phyloP scores from a whole-genome alignment of 2,113 vertebrate species.

The Microtus montanus region DNA sequence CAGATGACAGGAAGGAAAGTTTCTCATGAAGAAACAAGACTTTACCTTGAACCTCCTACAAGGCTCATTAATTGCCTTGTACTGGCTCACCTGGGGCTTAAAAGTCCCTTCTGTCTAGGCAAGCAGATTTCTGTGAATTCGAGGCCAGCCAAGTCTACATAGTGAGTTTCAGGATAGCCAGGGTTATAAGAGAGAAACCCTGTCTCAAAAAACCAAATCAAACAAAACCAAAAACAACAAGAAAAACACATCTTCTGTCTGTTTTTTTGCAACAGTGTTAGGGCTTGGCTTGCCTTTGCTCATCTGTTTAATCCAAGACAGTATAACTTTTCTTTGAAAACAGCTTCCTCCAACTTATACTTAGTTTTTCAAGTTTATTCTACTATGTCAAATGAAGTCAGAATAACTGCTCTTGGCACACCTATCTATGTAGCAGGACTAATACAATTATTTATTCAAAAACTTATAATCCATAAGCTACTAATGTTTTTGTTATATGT shows the following conservation, averaged over 20 bases:
- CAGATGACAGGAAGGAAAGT: not conserved
- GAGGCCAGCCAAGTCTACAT: too few relatives aligned
- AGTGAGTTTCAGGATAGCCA: too few relatives aligned
- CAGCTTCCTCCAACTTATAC: not conserved
- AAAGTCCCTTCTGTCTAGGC: too few relatives aligned
- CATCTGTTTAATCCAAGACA: not conserved
- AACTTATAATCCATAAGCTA: not conserved
- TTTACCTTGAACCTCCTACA: not conserved
- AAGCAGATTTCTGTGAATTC: too few relatives aligned
- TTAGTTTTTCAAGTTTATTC: not conserved
- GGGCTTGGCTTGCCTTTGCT: not conserved
- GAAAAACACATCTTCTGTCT: not conserved
- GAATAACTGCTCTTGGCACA: not conserved
- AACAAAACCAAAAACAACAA: not conserved
- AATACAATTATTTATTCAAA: constrained; percentile 1
- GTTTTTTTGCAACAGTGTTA: not conserved
- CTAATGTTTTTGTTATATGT: not conserved
- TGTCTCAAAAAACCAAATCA: too few relatives aligned
- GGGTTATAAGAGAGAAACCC: too few relatives aligned
- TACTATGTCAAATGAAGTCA: not conserved
- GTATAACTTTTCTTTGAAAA: not conserved
- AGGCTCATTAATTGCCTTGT: not conserved
- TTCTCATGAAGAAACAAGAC: not conserved
- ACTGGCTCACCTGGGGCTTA: too few relatives aligned
- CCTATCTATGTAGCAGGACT: not conserved